phyloP scores from a whole-genome alignment of 2,888 invertebrate genomes.

The Polylopha cassiicola region DNA sequence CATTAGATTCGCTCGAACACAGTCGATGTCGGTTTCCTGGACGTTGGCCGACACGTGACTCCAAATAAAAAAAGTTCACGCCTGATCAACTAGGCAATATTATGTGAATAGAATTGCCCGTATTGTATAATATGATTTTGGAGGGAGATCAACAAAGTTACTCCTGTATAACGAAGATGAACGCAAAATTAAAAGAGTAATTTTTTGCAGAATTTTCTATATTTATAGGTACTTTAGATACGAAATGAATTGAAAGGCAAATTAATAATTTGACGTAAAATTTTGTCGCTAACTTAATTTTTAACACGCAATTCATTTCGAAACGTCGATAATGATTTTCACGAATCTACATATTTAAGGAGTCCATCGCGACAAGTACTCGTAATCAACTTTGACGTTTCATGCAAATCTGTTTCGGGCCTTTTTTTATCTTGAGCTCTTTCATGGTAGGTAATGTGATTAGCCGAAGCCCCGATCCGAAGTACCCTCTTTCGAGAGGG shows the following conservation, averaged over 20 bases:
- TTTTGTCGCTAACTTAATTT: constrained; percentile 4
- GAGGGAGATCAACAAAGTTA: constrained; percentile 36
- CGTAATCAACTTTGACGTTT: constrained; percentile 66
- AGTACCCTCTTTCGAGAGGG: constrained; percentile 57
- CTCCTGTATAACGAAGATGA: no score
- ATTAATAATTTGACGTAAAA: constrained; percentile 2
- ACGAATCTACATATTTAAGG: constrained; percentile 46
- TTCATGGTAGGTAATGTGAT: constrained; percentile 71
- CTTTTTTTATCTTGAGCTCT: constrained; percentile 67
- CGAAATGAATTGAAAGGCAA: constrained; percentile 2
- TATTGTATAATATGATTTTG: constrained; percentile 63
- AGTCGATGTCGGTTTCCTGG: constrained; percentile 65
- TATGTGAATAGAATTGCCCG: constrained; percentile 73
- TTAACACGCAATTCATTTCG: constrained; percentile 13
- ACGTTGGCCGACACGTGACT: constrained; percentile 68
- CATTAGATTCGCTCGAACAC: constrained; percentile 73
- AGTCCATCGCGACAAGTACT: constrained; percentile 34
- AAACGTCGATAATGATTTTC: constrained; percentile 40
- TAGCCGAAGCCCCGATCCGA: constrained; percentile 58
- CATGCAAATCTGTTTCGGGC: constrained; percentile 71
- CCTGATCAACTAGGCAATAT: constrained; percentile 60
- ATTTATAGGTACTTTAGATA: no score
- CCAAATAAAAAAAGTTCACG: constrained; percentile 72
- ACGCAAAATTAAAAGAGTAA: no score
- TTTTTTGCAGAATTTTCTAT: no score